Percentiles rank a stretch among this genome's conserved stretches.
Conservation (phyloP, 2,113 vertebrate species). For the Piliocolobus tephrosceles region DNA sequence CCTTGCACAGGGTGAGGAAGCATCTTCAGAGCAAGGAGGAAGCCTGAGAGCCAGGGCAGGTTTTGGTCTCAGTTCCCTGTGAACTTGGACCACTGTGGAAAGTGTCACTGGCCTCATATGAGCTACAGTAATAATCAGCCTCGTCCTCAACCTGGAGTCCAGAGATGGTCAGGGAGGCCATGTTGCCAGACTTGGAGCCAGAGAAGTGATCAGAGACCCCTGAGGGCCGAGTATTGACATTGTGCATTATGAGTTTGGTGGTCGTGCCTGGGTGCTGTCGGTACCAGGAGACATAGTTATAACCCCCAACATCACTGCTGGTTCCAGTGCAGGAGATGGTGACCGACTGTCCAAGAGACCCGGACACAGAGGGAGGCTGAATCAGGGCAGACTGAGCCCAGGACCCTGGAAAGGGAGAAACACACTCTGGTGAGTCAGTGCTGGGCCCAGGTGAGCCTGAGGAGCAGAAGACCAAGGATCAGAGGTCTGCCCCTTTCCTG, state of each 20-base stretch:
- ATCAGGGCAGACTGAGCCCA: not conserved
- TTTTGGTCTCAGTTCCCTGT: conserved; percentile 25
- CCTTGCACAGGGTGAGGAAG: no score
- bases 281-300: not conserved
- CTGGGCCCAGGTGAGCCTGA: not conserved
- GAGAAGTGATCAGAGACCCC: not conserved
- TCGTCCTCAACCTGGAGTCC: not conserved
- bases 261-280: not conserved
- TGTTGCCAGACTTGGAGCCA: not conserved
- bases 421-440: not conserved
- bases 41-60: no score
- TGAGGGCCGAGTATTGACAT: fast-evolving
- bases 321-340: not conserved
- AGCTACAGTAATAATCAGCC: not conserved
- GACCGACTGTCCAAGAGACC: not conserved
- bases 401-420: not conserved
- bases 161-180: fast-evolving
- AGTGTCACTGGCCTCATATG: no score
- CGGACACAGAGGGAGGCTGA: not conserved
- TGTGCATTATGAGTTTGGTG: fast-evolving
- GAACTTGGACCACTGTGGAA: not conserved
- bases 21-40: no score
- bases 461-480: not conserved
- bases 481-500: not conserved
- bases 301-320: not conserved